Evolutionary conservation across 2,888 invertebrate species (phyloP).

Genomic region (Schizotus pectinicornis): DNA sequence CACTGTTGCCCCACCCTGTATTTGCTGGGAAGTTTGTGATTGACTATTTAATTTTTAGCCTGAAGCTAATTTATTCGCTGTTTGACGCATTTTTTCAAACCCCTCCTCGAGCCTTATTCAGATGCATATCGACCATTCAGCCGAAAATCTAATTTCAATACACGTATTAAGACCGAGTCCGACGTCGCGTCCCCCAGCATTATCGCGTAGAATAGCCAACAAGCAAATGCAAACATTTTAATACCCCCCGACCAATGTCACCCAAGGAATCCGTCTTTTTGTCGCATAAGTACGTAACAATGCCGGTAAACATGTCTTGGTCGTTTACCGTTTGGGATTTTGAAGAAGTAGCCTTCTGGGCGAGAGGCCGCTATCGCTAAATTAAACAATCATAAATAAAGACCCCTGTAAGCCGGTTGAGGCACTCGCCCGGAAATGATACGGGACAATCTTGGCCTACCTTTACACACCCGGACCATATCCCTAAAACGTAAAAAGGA

Average conservation of each 20-base stretch:
- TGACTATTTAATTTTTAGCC: no score
- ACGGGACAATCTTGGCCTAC: conserved; percentile 20
- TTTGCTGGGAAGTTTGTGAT: no score
- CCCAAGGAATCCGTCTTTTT: conserved; percentile 45
- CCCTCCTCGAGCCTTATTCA: conserved; percentile 19
- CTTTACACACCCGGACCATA: not conserved
- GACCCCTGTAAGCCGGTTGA: conserved; percentile 41
- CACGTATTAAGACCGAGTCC: conserved; percentile 29
- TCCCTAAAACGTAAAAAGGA: not conserved
- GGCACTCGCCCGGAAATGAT: conserved; percentile 24
- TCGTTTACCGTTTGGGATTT: conserved; percentile 36
- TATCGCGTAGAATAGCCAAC: conserved; percentile 19
- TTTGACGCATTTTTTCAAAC: conserved; percentile 6
- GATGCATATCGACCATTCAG: conserved; percentile 36
- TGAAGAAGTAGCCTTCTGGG: conserved; percentile 18
- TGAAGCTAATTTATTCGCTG: no score
- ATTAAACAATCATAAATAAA: conserved; percentile 52
- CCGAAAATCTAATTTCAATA: conserved; percentile 40
- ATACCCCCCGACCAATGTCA: conserved; percentile 38
- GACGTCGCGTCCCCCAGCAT: conserved; percentile 17
- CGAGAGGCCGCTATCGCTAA: conserved; percentile 45
- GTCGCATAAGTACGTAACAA: conserved; percentile 49
- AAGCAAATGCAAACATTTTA: conserved; percentile 27
- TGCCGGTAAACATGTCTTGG: conserved; percentile 44
- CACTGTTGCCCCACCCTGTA: no score